These are phyloP conservation scores for Leptothorax acervorum DNA, from an alignment of 2,888 invertebrate genomes.

Conservation along the genomic window DNA sequence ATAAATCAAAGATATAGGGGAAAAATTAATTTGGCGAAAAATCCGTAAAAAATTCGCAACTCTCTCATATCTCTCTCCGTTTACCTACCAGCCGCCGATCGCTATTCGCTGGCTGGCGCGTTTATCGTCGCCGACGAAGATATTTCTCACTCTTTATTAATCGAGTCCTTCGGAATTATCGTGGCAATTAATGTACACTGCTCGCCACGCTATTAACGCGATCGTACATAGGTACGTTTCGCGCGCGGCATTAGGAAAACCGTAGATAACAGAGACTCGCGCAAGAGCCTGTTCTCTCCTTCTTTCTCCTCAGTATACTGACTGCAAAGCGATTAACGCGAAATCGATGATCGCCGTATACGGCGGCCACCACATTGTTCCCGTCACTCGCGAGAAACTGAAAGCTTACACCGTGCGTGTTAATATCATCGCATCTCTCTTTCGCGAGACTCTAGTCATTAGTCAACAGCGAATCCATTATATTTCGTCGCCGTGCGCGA, in stretches of 20 bases:
- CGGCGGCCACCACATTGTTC: conserved; percentile 25
- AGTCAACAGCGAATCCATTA: neutral
- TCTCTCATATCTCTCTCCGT: neutral
- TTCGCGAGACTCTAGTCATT: neutral
- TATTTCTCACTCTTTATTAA: conserved; percentile 58
- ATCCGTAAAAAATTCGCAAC: neutral
- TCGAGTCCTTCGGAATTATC: conserved; percentile 57
- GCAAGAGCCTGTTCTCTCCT: conserved; percentile 17
- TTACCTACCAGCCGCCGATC: neutral
- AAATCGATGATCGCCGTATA: conserved; percentile 23
- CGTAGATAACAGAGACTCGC: conserved; percentile 40
- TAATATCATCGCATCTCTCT: conserved; percentile 17
- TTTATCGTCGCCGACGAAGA: conserved; percentile 49
- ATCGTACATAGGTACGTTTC: conserved; percentile 38
- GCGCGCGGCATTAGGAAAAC: conserved; percentile 53
- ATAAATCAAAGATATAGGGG: neutral
- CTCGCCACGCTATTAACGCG: conserved; percentile 50
- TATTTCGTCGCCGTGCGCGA: conserved; percentile 15
- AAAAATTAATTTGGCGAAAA: conserved; percentile 10
- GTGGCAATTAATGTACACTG: conserved; percentile 53
- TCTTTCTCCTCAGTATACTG: neutral
- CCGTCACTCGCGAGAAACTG: conserved; percentile 24
- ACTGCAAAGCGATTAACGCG: conserved; percentile 32
- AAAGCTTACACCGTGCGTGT: conserved; percentile 7
- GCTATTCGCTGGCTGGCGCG: neutral